These are phyloP conservation scores for Lycophotia porphyrea DNA, from an alignment of 2,888 invertebrate genomes.

Conservation along the genomic window DNA sequence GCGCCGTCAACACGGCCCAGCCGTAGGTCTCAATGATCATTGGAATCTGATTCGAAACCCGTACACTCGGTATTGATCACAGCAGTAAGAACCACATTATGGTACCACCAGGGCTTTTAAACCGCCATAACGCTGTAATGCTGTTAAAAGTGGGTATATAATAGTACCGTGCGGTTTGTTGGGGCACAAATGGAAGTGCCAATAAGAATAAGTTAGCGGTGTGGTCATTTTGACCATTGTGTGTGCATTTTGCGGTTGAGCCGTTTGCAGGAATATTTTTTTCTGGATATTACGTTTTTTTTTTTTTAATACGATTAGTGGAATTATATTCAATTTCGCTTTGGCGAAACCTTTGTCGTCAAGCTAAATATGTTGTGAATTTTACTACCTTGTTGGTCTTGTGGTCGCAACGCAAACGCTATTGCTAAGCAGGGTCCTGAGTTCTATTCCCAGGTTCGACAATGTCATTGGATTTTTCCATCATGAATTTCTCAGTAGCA, in stretches of 20 bases:
- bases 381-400: background rate
- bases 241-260: conserved; percentile 47
- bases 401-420: background rate
- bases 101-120: conserved; percentile 51
- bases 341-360: background rate
- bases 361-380: background rate
- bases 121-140: conserved; percentile 57
- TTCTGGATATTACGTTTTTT: background rate
- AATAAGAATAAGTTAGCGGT: conserved; percentile 59
- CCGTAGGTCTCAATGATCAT: conserved; percentile 23
- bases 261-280: conserved; percentile 14
- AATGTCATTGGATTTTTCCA: background rate
- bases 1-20: no score
- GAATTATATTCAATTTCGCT: background rate
- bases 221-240: conserved; percentile 55
- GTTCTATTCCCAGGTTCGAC: background rate
- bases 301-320: background rate
- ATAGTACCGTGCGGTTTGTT: conserved; percentile 59
- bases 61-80: conserved; percentile 44
- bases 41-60: conserved; percentile 43
- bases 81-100: conserved; percentile 48
- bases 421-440: background rate
- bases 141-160: conserved; percentile 59
- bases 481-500: background rate
- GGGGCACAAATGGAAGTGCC: conserved; percentile 51